Evolutionary conservation across 2,797 vertebrate genomes (phyloP).

Genomic region (Tinamus major): DNA sequence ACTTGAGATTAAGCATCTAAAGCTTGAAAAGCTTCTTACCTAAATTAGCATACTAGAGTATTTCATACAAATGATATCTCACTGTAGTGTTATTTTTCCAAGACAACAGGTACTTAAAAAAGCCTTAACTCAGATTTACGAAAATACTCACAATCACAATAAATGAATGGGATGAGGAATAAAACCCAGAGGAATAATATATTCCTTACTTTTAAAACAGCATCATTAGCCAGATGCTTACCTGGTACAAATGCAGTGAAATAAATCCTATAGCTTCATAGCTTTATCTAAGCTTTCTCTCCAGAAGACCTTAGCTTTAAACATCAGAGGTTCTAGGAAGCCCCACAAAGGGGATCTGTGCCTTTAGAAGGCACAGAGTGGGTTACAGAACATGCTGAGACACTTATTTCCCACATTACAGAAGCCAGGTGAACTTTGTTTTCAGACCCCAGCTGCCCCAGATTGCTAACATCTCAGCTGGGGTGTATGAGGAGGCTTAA

Average conservation of each 20-base stretch:
- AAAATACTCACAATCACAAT: not conserved
- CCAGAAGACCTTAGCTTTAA: rapidly evolving
- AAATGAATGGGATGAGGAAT: not conserved
- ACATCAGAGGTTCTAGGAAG: not conserved
- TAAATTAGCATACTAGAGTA: not conserved
- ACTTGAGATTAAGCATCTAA: not conserved
- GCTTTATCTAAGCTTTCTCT: not conserved
- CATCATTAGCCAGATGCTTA: not conserved
- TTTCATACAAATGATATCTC: not conserved
- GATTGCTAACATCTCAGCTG: not conserved
- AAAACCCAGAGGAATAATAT: not conserved
- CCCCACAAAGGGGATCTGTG: not conserved
- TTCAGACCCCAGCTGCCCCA: not conserved
- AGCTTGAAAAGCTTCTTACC: not conserved
- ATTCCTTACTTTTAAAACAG: not conserved
- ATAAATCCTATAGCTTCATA: not conserved
- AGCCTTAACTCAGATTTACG: not conserved
- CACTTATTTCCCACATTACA: not conserved
- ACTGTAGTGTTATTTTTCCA: not conserved
- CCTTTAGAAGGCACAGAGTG: not conserved
- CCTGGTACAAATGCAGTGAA: not conserved
- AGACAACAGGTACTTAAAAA: not conserved
- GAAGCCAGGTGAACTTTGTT: not conserved
- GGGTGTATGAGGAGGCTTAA: not conserved
- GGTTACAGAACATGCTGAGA: not conserved